Evolutionary conservation across 2,888 invertebrate genomes (phyloP).

Genomic region (Omphaloscelis lunosa): DNA sequence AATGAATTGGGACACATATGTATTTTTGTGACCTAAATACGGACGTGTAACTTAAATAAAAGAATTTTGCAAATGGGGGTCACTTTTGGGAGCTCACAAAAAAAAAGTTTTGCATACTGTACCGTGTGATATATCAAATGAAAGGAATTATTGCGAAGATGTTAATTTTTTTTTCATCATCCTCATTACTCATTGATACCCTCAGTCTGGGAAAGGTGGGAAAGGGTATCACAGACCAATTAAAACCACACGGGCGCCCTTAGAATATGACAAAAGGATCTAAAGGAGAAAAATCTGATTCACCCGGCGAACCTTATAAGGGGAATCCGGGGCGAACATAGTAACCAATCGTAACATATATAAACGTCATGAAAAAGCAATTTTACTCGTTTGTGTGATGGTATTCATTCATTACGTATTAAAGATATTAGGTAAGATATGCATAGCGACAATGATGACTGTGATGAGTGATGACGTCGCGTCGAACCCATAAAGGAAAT

Average conservation of each 20-base stretch:
- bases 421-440: slow-evolving; percentile 13
- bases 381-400: too few relatives aligned
- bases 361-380: not conserved
- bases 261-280: slow-evolving; percentile 11
- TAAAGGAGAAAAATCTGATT: slow-evolving; percentile 24
- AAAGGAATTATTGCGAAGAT: too few relatives aligned
- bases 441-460: not conserved
- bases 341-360: not conserved
- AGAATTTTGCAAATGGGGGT: too few relatives aligned
- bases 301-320: not conserved
- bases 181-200: not conserved
- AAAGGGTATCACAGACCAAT: not conserved
- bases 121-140: too few relatives aligned
- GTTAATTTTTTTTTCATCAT: not conserved
- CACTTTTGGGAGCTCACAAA: too few relatives aligned
- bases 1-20: too few relatives aligned
- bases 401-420: not conserved
- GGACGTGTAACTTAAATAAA: too few relatives aligned
- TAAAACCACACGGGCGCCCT: not conserved
- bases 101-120: too few relatives aligned
- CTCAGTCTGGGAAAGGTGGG: not conserved
- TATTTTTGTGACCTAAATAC: too few relatives aligned
- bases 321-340: slow-evolving; percentile 10
- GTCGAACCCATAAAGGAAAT: not conserved
- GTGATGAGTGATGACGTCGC: not conserved